Evolutionary conservation across 2,113 vertebrate genomes (phyloP).

Genomic region (Microcebus lehilahytsara): DNA sequence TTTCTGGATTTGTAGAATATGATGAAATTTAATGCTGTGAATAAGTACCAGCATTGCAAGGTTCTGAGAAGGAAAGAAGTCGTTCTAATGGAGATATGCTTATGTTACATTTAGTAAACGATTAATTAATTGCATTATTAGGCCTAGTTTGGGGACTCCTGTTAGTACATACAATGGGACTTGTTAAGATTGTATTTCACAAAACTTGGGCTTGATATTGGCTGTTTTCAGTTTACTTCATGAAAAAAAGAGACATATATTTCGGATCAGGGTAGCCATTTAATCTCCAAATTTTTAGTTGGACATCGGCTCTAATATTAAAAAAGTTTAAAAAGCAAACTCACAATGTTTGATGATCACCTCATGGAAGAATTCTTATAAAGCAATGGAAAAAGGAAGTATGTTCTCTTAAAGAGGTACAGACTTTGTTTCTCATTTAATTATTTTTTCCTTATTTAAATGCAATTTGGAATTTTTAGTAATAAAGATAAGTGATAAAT

Average conservation of each 20-base stretch:
- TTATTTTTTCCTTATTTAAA: constrained; percentile 54
- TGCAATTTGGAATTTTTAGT: constrained; percentile 24
- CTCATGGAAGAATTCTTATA: constrained; percentile 17
- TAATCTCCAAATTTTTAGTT: constrained; percentile 3
- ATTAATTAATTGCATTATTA: not conserved
- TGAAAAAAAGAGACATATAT: constrained; percentile 22
- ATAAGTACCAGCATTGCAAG: not conserved
- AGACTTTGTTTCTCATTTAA: constrained; percentile 27
- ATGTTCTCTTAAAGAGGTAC: not conserved
- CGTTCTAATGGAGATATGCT: not conserved
- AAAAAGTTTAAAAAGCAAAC: constrained; percentile 36
- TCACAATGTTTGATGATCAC: not conserved
- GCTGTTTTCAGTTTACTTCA: not conserved
- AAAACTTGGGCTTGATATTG: constrained; percentile 2
- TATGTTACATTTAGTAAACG: not conserved
- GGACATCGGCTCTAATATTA: not conserved
- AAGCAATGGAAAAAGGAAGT: not conserved
- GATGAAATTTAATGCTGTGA: not conserved
- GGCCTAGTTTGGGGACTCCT: not conserved
- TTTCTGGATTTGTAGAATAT: not conserved
- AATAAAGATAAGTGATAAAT: not conserved
- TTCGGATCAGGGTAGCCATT: not conserved
- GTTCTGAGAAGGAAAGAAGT: not conserved
- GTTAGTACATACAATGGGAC: not conserved
- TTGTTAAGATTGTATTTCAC: not conserved